Conservation (phyloP, 2,113 vertebrate genomes). For the Grantiella picta region DNA sequence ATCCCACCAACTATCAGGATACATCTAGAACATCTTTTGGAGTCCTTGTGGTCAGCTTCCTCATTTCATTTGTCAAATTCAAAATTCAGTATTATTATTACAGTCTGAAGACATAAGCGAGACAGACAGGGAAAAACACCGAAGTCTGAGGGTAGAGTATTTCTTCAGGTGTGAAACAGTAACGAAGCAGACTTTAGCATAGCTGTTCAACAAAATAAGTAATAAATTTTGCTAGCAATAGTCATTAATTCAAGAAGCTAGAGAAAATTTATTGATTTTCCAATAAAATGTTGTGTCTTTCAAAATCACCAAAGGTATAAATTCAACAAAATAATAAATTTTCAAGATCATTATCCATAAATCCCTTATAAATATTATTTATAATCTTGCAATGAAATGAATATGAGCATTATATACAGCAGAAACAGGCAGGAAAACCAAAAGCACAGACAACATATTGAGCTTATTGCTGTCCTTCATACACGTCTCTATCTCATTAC, state of each 20-base stretch:
- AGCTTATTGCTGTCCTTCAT: not conserved
- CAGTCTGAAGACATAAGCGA: not conserved
- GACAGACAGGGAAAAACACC: not conserved
- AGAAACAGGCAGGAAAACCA: not conserved
- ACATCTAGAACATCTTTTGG: not conserved
- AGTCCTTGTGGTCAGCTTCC: not conserved
- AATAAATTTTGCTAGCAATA: not conserved
- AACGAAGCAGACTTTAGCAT: not conserved
- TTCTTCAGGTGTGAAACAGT: not conserved
- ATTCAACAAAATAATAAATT: not conserved
- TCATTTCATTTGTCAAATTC: not conserved
- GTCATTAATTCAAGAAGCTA: not conserved
- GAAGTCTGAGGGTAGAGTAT: not conserved
- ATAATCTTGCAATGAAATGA: not conserved
- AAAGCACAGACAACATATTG: not conserved
- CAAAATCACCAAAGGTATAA: not conserved
- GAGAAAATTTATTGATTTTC: not conserved
- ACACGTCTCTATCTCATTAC: not conserved
- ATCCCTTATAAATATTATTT: not conserved
- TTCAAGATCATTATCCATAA: not conserved
- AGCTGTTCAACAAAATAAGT: not conserved
- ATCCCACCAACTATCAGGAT: not conserved
- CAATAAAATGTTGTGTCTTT: not conserved
- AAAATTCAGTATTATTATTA: not conserved
- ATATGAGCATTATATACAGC: not conserved